These are phyloP conservation scores for Bovichtus diacanthus DNA, from an alignment of 2,797 vertebrate genomes.

Conservation along the genomic window DNA sequence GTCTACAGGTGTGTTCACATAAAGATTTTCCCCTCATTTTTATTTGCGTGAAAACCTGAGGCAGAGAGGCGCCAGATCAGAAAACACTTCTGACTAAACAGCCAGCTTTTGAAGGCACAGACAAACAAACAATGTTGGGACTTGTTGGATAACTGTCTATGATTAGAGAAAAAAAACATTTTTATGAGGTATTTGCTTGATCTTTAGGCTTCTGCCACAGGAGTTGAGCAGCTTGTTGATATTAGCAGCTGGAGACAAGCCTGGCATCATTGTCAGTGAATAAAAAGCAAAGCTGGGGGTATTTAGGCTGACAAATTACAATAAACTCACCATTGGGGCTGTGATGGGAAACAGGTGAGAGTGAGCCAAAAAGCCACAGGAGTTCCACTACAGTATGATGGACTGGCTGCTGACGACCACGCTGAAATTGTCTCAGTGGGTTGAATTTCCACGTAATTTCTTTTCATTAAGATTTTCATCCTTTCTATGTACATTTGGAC, in stretches of 20 bases:
- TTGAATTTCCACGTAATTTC: constrained; percentile 15
- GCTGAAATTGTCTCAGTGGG: constrained; percentile 12
- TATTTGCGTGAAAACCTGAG: neutral
- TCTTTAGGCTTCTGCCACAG: constrained; percentile 41
- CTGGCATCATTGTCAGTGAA: constrained; percentile 45
- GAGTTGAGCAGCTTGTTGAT: constrained; percentile 62
- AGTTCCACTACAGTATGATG: constrained; percentile 4
- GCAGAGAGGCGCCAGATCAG: constrained; percentile 5
- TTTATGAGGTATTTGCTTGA: constrained; percentile 3
- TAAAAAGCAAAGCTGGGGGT: constrained; percentile 59
- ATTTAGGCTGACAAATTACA: constrained; percentile 61
- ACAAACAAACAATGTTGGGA: constrained; percentile 31
- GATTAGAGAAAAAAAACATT: constrained; percentile 27
- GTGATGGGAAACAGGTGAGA: constrained; percentile 57
- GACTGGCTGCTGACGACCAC: constrained; percentile 25
- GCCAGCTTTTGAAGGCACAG: constrained; percentile 5
- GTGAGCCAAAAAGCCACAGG: constrained; percentile 21
- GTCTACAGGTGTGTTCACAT: neutral
- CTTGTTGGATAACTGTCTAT: constrained; percentile 14
- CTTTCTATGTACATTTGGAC: neutral
- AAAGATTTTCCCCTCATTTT: neutral
- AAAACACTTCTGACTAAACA: neutral
- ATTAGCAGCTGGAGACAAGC: constrained; percentile 58
- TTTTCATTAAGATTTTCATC: constrained; percentile 16
- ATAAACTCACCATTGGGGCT: constrained; percentile 48